Base-by-base conservation (phyloP, 92 coral and sea anemone species). In the Zoanthus solanderi region DNA sequence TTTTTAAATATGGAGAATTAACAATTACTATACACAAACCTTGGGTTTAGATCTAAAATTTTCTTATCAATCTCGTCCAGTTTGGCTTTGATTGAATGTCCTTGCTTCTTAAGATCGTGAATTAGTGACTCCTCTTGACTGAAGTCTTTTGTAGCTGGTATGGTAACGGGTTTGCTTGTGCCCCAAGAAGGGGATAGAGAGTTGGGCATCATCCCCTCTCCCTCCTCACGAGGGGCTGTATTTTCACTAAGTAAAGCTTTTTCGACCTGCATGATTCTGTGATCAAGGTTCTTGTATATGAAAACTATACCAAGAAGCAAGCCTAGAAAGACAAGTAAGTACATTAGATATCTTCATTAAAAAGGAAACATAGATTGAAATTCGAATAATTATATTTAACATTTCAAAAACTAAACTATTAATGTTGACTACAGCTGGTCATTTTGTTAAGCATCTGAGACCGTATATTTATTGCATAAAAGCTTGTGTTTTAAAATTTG, bases 31-130 rank as follows among this genome's bases (percentile, higher is more conserved):
- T 17, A 5, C 10, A 81, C 85, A 7, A 4, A 81, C 75, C 85
- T 45, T 57, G 85, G 75, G 11, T 81, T 65, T 1, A 81, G 85
- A 66, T 81, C 75, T 30, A 81, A 28, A 15, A 81, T 81, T 66
- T 81, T 81, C 63, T 81, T 81, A 16, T 81, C 85, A 81, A 81
- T 81, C 61, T 81, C 75, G 46, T 81, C 85, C 74, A 81, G 85
- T 65, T 81, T 81, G 75, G 85, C 75, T 45, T 81, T 81, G 56
- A 81, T 81, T 0, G 75, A 81, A 71, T 81, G 85, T 7, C 85
- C 85, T 31, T 81, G 85, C 23, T 81, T 81, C 75, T 81, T 81
- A 18, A 81, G 85, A 69, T 81, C 85, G 46, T 81, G 85, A 14
- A 81, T 81, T 58, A 81, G 13, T 31, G 85, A 81, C 74, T 81